A percentile compares a stretch with the other conserved stretches of the same genome.
phyloP scores from a whole-genome alignment of 2,797 vertebrate genomes.

The Gymnothorax javanicus region DNA sequence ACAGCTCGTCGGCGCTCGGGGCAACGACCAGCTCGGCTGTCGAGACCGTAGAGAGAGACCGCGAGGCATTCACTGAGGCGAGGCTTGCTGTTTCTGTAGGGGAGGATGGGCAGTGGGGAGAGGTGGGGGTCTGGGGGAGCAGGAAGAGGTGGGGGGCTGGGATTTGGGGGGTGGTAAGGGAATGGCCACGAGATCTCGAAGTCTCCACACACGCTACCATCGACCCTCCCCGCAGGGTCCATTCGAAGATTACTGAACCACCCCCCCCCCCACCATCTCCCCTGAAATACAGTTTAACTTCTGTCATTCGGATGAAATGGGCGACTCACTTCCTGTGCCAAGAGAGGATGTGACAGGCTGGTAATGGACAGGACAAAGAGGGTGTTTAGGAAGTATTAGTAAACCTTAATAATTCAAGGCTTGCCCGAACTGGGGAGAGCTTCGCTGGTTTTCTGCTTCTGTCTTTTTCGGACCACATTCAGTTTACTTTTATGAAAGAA shows the following conservation, averaged over 20 bases:
- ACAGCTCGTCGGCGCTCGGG: slow-evolving; percentile 78
- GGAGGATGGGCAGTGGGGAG: slow-evolving; percentile 42
- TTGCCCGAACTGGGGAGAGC: slow-evolving; percentile 59
- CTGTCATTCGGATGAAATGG: slow-evolving; percentile 73
- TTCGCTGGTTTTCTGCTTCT: slow-evolving; percentile 35
- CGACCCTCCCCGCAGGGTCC: slow-evolving; percentile 59
- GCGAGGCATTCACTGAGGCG: slow-evolving; percentile 79
- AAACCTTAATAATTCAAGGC: slow-evolving; percentile 81
- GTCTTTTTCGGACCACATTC: slow-evolving; percentile 25
- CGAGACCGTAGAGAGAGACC: slow-evolving; percentile 75
- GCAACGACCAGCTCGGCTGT: slow-evolving; percentile 82
- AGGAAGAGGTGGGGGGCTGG: background rate
- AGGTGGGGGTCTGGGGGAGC: background rate
- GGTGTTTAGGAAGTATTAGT: slow-evolving; percentile 78
- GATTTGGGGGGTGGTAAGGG: background rate
- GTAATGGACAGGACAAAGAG: slow-evolving; percentile 79
- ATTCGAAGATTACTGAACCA: slow-evolving; percentile 57
- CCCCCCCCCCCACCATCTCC: slow-evolving; percentile 52
- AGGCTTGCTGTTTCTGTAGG: slow-evolving; percentile 69
- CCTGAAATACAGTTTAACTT: slow-evolving; percentile 76
- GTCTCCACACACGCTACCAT: slow-evolving; percentile 40
- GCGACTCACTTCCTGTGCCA: slow-evolving; percentile 62
- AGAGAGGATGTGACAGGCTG: slow-evolving; percentile 74
- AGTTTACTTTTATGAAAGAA: slow-evolving; percentile 2
- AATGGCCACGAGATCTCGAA: background rate